Conservation (phyloP, 2,113 vertebrate species). For the Nymphicus hollandicus region DNA sequence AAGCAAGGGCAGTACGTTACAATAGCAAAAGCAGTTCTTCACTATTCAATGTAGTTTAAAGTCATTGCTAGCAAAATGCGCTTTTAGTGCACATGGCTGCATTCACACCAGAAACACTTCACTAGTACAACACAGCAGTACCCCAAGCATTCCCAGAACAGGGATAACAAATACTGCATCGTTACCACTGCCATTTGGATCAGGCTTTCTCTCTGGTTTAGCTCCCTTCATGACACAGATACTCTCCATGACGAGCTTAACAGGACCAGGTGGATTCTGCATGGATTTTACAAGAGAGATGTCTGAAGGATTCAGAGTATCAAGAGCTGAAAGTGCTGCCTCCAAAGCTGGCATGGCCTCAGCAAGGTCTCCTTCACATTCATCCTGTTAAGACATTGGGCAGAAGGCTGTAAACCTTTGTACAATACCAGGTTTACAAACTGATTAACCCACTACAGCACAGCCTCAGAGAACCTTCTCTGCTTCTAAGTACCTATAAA, state of each 20-base stretch:
- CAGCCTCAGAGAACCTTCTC: not conserved
- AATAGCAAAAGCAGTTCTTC: not conserved
- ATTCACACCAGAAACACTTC: not conserved
- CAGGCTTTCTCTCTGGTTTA: slow-evolving; percentile 88
- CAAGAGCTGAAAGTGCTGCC: slow-evolving; percentile 84
- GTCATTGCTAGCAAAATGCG: not conserved
- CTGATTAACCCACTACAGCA: not conserved
- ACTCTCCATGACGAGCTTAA: slow-evolving; percentile 95
- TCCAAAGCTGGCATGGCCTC: slow-evolving; percentile 89
- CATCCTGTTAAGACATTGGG: slow-evolving; percentile 74
- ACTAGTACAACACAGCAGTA: not conserved
- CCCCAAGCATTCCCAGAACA: not conserved
- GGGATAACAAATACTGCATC: not conserved
- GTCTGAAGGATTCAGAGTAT: slow-evolving; percentile 88
- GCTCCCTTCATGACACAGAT: slow-evolving; percentile 91
- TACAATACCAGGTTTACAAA: not conserved
- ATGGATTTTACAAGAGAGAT: slow-evolving; percentile 91
- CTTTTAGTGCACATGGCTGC: not conserved
- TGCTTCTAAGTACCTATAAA: not conserved
- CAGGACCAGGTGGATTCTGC: slow-evolving; percentile 87
- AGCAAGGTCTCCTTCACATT: slow-evolving; percentile 90
- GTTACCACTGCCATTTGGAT: slow-evolving; percentile 86
- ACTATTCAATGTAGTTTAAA: not conserved
- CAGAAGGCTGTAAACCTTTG: not conserved
- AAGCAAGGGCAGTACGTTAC: not conserved